A percentile compares a stretch with the other conserved stretches of the same genome.
These are phyloP conservation scores for Prolemur simus DNA, from an alignment of 2,113 vertebrate genomes.

Conservation along the genomic window DNA sequence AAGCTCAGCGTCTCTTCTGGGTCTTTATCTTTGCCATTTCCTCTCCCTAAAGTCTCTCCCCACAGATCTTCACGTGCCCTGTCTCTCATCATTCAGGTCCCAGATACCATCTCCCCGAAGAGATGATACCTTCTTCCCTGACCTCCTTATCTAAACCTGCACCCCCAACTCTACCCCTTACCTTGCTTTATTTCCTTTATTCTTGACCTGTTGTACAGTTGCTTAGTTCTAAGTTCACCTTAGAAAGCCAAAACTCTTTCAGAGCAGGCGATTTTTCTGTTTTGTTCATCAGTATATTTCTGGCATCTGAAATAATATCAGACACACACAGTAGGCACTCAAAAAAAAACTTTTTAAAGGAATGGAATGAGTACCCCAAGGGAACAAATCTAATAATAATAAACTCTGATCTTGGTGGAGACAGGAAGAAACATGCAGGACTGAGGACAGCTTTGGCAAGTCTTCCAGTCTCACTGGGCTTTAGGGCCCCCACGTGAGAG, in stretches of 20 bases:
- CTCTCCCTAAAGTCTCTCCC: background rate
- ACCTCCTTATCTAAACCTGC: background rate
- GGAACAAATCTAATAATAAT: background rate
- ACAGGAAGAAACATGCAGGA: background rate
- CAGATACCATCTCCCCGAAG: background rate
- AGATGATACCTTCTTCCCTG: background rate
- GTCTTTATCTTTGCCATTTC: background rate
- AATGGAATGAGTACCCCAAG: background rate
- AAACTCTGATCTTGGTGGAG: background rate
- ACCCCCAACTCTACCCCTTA: background rate
- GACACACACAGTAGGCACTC: background rate
- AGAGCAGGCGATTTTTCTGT: background rate
- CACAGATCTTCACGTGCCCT: background rate
- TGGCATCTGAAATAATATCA: background rate
- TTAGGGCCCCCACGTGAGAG: rapidly evolving
- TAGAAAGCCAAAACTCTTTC: background rate
- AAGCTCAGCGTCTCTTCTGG: background rate
- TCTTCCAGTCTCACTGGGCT: background rate
- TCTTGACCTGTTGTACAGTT: background rate
- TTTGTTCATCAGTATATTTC: background rate
- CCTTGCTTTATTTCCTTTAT: background rate
- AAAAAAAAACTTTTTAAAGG: background rate
- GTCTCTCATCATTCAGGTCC: background rate
- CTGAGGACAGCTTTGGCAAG: background rate
- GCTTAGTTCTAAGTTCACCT: background rate